Evolutionary conservation across 2,113 vertebrate genomes (phyloP).

Genomic region (Anarrhichthys ocellatus): DNA sequence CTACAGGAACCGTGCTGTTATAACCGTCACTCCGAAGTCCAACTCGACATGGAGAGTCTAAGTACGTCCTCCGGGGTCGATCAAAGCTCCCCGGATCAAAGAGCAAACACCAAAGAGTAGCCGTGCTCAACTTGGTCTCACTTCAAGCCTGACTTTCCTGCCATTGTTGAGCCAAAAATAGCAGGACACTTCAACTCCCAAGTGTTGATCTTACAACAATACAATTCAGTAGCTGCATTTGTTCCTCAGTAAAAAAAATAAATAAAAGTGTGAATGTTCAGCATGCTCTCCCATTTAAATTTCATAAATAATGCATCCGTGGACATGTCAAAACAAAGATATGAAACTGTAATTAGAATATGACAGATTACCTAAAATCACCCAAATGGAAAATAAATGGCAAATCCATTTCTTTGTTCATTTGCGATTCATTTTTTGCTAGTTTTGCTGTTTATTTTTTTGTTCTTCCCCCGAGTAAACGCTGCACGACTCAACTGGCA

Average conservation of each 20-base stretch:
- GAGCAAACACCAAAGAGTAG: slow-evolving; percentile 48
- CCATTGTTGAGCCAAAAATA: slow-evolving; percentile 40
- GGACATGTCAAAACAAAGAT: not conserved
- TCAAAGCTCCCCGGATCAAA: slow-evolving; percentile 66
- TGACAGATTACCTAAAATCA: not conserved
- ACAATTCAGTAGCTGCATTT: not conserved
- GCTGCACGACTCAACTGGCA: slow-evolving; percentile 54
- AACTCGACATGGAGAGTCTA: slow-evolving; percentile 10
- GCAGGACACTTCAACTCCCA: slow-evolving; percentile 21
- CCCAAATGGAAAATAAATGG: slow-evolving; percentile 1
- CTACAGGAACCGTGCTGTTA: slow-evolving; percentile 3
- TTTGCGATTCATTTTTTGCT: not conserved
- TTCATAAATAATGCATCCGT: not conserved
- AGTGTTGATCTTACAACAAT: slow-evolving; percentile 2
- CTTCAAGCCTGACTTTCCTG: slow-evolving; percentile 21
- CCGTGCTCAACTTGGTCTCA: slow-evolving; percentile 32
- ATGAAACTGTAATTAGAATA: not conserved
- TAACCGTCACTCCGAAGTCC: slow-evolving; percentile 1
- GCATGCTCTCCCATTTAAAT: too few species aligned
- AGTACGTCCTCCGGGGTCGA: slow-evolving; percentile 26
- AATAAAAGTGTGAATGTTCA: not conserved
- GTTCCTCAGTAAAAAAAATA: not conserved
- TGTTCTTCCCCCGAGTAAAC: slow-evolving; percentile 24
- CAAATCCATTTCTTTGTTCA: not conserved
- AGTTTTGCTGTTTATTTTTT: slow-evolving; percentile 40